Percentiles rank a stretch among this genome's conserved stretches.
These are phyloP conservation scores for Stegodyphus dumicola DNA, from an alignment of 1,140 invertebrate genomes.

Conservation along the genomic window DNA sequence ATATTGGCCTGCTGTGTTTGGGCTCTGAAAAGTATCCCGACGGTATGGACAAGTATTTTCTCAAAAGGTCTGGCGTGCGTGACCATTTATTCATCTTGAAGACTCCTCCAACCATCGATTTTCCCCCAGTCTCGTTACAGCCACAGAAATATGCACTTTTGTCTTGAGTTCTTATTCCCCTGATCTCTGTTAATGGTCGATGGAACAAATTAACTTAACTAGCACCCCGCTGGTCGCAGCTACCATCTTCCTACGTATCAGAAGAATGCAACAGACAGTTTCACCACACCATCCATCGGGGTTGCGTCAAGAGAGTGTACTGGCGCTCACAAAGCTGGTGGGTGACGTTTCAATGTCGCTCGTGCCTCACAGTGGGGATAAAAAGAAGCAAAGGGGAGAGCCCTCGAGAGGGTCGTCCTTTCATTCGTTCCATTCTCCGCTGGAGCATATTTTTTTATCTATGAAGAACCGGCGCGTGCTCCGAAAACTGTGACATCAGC, in stretches of 20 bases:
- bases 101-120: too few relatives aligned
- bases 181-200: too few relatives aligned
- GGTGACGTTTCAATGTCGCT: constrained; percentile 16
- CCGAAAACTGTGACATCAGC: constrained; percentile 36
- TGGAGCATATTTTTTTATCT: constrained; percentile 22
- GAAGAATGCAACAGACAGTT: background rate
- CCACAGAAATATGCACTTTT: too few relatives aligned
- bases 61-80: too few relatives aligned
- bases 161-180: too few relatives aligned
- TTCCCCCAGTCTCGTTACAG: too few relatives aligned
- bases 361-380: background rate
- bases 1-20: too few relatives aligned
- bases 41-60: too few relatives aligned
- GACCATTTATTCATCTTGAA: too few relatives aligned
- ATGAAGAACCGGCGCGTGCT: constrained; percentile 24
- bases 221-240: background rate
- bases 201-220: constrained; percentile 35
- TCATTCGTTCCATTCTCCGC: constrained; percentile 17
- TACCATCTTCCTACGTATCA: background rate
- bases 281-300: background rate
- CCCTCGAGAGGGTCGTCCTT: constrained; percentile 15
- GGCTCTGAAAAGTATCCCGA: too few relatives aligned
- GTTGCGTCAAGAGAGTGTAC: background rate
- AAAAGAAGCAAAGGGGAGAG: constrained; percentile 10
- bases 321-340: background rate